These are phyloP conservation scores for Steinernema khuongi DNA, from an alignment of 1,140 invertebrate species.

Conservation along the genomic window DNA sequence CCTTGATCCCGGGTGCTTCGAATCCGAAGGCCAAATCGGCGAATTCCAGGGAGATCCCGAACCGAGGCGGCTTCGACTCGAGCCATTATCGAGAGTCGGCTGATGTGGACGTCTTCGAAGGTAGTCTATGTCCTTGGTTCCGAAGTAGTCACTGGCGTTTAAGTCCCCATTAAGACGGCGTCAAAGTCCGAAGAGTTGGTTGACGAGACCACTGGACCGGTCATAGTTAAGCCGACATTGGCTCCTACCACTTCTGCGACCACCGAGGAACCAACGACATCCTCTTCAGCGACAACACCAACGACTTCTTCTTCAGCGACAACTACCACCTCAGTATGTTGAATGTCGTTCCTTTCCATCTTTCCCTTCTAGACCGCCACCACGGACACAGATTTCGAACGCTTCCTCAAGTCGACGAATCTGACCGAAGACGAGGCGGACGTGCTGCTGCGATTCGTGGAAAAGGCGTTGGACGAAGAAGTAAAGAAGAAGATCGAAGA, in stretches of 20 bases:
- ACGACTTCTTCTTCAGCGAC: not conserved
- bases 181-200: not conserved
- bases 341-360: too few relatives aligned
- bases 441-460: not conserved
- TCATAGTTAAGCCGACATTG: too few relatives aligned
- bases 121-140: not conserved
- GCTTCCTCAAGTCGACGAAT: not conserved
- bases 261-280: not conserved
- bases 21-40: not conserved
- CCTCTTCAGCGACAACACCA: not conserved
- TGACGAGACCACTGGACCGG: not conserved
- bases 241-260: not conserved
- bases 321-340: too few relatives aligned
- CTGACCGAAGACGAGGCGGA: slow-evolving; percentile 1
- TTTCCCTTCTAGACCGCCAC: not conserved
- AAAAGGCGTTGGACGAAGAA: not conserved
- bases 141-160: not conserved
- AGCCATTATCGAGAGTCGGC: not conserved
- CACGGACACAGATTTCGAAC: not conserved
- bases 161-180: not conserved
- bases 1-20: not conserved
- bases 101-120: not conserved
- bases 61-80: not conserved
- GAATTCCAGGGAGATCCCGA: not conserved
- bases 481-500: not conserved